phyloP scores from a whole-genome alignment of 2,888 invertebrate genomes.

The Baccha elongata region DNA sequence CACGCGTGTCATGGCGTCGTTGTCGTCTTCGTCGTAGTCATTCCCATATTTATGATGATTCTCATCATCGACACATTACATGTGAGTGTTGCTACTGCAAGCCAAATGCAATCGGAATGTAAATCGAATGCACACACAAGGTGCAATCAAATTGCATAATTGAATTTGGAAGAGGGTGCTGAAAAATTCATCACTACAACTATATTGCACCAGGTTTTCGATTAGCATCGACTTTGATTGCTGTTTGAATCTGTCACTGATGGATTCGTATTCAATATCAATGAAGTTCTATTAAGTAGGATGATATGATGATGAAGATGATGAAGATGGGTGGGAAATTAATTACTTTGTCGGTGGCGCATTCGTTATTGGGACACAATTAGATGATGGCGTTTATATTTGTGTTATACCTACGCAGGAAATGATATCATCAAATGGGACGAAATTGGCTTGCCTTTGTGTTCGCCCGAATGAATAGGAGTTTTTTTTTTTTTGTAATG shows the following conservation, averaged over 20 bases:
- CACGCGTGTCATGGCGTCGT: constrained; percentile 31
- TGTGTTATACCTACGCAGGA: constrained; percentile 58
- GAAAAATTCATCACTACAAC: constrained; percentile 62
- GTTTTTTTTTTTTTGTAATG: constrained; percentile 33
- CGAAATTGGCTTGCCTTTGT: constrained; percentile 56
- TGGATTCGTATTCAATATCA: not conserved
- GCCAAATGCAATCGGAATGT: constrained; percentile 55
- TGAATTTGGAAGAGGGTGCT: constrained; percentile 57
- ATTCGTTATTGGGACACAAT: constrained; percentile 36
- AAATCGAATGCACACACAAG: constrained; percentile 56
- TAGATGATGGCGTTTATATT: constrained; percentile 56
- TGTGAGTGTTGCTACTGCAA: constrained; percentile 9
- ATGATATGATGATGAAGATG: not conserved
- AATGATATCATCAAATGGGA: constrained; percentile 70
- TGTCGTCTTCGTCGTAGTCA: not conserved
- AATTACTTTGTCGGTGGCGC: constrained; percentile 52
- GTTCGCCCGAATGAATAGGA: constrained; percentile 39
- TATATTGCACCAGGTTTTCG: constrained; percentile 32
- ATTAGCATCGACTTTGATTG: constrained; percentile 64
- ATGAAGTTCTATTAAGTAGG: too few relatives aligned
- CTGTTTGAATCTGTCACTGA: constrained; percentile 55
- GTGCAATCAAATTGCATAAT: constrained; percentile 69
- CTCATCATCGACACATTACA: constrained; percentile 14
- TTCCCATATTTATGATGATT: constrained; percentile 23
- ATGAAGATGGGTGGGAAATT: constrained; percentile 57